These are phyloP conservation scores for Lepus europaeus DNA, from an alignment of 2,113 vertebrate species.

Conservation along the genomic window DNA sequence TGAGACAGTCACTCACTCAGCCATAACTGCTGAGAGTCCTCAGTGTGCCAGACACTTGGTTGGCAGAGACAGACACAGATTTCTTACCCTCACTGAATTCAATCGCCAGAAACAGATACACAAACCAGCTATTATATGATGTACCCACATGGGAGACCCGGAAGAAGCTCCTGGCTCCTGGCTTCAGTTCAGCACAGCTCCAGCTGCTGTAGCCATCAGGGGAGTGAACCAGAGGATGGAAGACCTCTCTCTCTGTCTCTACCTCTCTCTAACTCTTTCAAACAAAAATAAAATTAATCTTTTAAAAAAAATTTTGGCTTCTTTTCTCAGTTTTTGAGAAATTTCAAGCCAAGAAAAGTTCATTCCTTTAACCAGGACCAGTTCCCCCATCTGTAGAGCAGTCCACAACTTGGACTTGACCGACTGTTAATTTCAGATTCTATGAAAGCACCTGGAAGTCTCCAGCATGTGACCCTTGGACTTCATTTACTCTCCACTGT, in stretches of 20 bases:
- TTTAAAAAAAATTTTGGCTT: not conserved
- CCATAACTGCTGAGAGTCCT: not conserved
- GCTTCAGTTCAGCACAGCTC: too few relatives aligned
- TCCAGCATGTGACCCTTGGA: not conserved
- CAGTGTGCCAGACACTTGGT: not conserved
- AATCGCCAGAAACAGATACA: not conserved
- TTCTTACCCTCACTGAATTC: conserved; percentile 35
- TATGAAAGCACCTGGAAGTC: not conserved
- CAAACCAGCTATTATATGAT: conserved; percentile 10
- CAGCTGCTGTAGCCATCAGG: too few relatives aligned
- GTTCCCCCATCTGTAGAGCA: not conserved
- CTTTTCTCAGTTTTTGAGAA: conserved; percentile 13
- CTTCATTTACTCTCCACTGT: not conserved
- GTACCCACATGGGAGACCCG: too few relatives aligned
- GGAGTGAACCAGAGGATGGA: not conserved
- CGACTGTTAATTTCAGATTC: not conserved
- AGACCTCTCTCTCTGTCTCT: not conserved
- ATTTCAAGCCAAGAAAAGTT: conserved; percentile 23
- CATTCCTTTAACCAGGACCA: not conserved
- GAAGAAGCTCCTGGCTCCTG: too few relatives aligned
- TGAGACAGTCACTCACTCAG: not conserved
- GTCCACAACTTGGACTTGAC: not conserved
- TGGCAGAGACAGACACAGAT: not conserved
- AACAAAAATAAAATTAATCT: not conserved
- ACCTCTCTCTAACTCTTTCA: not conserved